Percentiles rank a stretch among this genome's conserved stretches.
Conservation (phyloP, 2,797 vertebrate species). For the Meriones psammophilus region DNA sequence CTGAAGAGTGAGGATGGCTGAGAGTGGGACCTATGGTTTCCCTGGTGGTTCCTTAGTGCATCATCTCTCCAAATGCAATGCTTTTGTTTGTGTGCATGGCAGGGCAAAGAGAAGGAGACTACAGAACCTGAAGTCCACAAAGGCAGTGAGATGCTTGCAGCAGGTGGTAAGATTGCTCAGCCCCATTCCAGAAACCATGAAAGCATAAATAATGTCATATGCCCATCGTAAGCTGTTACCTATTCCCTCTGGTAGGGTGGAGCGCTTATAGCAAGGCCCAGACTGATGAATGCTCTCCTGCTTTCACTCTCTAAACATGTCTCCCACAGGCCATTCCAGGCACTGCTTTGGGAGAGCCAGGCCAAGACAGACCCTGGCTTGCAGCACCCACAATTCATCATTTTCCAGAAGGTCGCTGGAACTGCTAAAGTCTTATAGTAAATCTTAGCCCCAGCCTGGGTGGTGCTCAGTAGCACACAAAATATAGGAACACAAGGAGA, state of each 20-base stretch:
- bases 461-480: neutral
- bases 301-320: too few species aligned
- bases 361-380: neutral
- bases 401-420: neutral
- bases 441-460: neutral
- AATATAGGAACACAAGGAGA: neutral
- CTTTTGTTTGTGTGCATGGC: neutral
- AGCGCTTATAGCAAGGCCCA: rapidly evolving
- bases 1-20: neutral
- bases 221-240: too few species aligned
- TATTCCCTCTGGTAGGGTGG: neutral
- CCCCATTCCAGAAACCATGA: rapidly evolving
- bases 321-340: neutral
- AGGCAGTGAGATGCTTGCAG: neutral
- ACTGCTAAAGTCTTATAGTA: neutral
- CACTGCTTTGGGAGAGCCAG: neutral
- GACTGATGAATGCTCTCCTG: rapidly evolving
- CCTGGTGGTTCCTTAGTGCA: neutral
- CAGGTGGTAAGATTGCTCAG: neutral
- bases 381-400: neutral
- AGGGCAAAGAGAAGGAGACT: neutral
- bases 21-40: neutral
- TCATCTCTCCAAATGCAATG: neutral
- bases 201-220: neutral
- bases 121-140: neutral